Conservation (phyloP, 2,888 invertebrate species). For the Syritta pipiens region DNA sequence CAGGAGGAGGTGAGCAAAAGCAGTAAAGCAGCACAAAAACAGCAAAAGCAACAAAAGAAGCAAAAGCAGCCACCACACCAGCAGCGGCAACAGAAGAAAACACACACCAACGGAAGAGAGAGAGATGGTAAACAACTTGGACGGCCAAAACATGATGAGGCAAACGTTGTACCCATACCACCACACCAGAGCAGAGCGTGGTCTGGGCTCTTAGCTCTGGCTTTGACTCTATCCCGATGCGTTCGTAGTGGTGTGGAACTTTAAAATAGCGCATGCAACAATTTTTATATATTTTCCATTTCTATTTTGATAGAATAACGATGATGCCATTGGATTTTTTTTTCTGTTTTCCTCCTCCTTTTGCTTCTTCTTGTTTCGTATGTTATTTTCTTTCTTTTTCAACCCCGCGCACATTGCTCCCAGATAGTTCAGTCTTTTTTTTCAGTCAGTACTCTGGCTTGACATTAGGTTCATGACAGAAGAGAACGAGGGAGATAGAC, state of each 20-base stretch:
- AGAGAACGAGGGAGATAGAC: constrained; percentile 46
- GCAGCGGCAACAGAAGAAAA: neutral
- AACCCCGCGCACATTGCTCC: constrained; percentile 48
- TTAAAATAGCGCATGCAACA: constrained; percentile 67
- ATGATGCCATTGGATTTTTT: constrained; percentile 59
- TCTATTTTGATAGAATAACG: constrained; percentile 68
- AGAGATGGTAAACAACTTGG: constrained; percentile 38
- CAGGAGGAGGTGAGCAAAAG: constrained; percentile 1
- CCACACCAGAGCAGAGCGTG: neutral
- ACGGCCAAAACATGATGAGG: constrained; percentile 48
- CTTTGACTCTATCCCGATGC: neutral
- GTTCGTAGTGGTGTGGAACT: constrained; percentile 46
- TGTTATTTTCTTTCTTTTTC: neutral
- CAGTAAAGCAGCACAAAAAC: neutral
- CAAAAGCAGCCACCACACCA: neutral
- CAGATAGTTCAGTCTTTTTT: too few species aligned
- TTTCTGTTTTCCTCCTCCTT: neutral
- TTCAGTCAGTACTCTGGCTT: constrained; percentile 13
- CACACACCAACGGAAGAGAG: constrained; percentile 35
- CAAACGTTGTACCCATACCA: neutral
- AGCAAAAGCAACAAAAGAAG: constrained; percentile 23
- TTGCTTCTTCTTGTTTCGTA: neutral
- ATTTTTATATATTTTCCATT: constrained; percentile 65
- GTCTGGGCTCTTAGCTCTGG: neutral
- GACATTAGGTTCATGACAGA: constrained; percentile 6